Evolutionary conservation across 2,888 invertebrate genomes (phyloP).

Genomic region (Philaethria dido): DNA sequence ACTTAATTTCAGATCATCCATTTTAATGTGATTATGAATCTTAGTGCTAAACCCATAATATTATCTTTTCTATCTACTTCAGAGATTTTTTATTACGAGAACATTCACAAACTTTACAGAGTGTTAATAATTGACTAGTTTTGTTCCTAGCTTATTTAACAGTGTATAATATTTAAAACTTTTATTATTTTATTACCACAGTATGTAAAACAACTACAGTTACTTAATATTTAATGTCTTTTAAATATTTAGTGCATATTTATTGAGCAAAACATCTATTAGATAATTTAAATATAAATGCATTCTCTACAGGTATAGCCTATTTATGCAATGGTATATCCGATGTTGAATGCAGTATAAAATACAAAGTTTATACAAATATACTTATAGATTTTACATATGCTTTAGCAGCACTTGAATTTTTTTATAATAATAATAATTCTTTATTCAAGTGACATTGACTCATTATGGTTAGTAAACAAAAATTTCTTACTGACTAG

Average conservation of each 20-base stretch:
- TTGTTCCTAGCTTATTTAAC: not conserved
- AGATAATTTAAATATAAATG: not conserved
- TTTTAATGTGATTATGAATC: not conserved
- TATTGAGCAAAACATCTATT: conserved; percentile 5
- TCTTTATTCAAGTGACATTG: no score
- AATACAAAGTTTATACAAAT: no score
- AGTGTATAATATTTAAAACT: not conserved
- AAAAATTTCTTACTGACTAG: no score
- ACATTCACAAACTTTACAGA: not conserved
- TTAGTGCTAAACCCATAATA: not conserved
- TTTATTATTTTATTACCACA: not conserved
- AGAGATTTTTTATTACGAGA: not conserved
- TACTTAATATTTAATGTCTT: conserved; percentile 6
- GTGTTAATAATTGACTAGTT: conserved; percentile 1
- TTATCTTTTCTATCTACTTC: not conserved
- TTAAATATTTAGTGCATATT: conserved; percentile 1
- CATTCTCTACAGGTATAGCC: not conserved
- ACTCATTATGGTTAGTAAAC: no score
- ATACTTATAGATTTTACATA: no score
- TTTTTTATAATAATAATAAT: no score
- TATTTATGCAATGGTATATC: not conserved
- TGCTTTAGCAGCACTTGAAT: no score
- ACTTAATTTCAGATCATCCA: not conserved
- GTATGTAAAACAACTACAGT: not conserved
- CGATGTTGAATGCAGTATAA: not conserved